Conservation (phyloP, 2,888 invertebrate species). For the Hololepta plana region DNA sequence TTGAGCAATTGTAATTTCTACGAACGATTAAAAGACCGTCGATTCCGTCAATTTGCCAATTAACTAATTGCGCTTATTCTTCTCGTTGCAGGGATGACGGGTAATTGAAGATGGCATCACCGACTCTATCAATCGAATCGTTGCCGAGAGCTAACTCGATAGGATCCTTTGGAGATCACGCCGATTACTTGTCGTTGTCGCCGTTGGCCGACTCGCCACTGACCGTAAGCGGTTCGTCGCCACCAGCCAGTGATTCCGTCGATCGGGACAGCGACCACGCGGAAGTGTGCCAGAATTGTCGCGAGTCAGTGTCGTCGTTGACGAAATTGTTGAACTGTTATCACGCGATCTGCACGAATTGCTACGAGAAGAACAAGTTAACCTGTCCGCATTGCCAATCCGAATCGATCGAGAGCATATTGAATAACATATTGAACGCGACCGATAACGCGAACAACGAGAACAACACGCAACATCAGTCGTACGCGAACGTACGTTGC, state of each 20-base stretch:
- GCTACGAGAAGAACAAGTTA: constrained; percentile 63
- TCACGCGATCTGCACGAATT: constrained; percentile 70
- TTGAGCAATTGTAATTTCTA: too few species aligned
- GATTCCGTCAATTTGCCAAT: too few species aligned
- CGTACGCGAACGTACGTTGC: too few species aligned
- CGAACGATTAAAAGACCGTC: too few species aligned
- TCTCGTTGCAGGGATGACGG: constrained; percentile 67
- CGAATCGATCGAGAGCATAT: constrained; percentile 29
- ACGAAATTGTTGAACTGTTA: constrained; percentile 60
- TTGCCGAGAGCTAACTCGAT: constrained; percentile 80
- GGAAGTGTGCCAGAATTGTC: constrained; percentile 46
- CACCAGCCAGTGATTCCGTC: constrained; percentile 69
- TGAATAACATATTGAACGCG: constrained; percentile 16
- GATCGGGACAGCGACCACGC: constrained; percentile 36
- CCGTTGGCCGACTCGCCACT: constrained; percentile 49
- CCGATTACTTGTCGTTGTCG: constrained; percentile 48
- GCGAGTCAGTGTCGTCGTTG: constrained; percentile 63
- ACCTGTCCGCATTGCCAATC: constrained; percentile 51
- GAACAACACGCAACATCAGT: too few species aligned
- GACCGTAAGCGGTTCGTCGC: constrained; percentile 74
- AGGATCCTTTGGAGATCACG: constrained; percentile 69
- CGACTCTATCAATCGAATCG: constrained; percentile 84
- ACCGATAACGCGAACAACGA: constrained; percentile 4
- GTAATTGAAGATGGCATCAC: constrained; percentile 86
- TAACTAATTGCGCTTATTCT: too few species aligned